Evolutionary conservation across 2,797 vertebrate species (phyloP).

Genomic region (Sebastiscus tertius): DNA sequence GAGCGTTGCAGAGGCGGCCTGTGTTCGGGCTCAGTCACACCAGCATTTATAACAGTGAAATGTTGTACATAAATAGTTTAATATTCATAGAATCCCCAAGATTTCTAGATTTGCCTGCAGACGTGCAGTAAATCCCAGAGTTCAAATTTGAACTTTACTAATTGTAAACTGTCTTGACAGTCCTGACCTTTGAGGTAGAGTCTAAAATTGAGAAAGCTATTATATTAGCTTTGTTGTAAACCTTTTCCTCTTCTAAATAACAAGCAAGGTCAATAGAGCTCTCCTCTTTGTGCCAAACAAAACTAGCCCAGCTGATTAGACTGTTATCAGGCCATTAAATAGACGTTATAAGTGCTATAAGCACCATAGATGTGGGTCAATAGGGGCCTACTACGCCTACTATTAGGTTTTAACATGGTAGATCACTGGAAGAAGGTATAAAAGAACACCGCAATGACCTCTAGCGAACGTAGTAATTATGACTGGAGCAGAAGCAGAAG

Average conservation of each 20-base stretch:
- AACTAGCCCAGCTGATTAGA: too few species aligned
- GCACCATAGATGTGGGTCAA: too few species aligned
- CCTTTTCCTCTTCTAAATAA: too few species aligned
- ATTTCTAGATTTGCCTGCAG: not conserved
- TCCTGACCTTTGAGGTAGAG: not conserved
- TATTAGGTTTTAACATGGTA: too few species aligned
- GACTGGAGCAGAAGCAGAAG: too few species aligned
- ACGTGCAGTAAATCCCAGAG: not conserved
- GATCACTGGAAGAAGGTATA: rapidly evolving
- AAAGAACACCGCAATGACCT: too few species aligned
- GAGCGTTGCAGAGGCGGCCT: not conserved
- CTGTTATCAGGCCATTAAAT: too few species aligned
- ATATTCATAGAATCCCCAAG: not conserved
- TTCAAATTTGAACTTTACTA: not conserved
- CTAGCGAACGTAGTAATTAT: too few species aligned
- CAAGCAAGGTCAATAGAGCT: too few species aligned
- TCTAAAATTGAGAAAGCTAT: not conserved
- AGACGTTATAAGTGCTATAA: too few species aligned
- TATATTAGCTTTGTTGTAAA: not conserved
- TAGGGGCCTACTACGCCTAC: too few species aligned
- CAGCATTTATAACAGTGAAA: not conserved
- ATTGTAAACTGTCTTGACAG: not conserved
- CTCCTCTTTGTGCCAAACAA: rapidly evolving
- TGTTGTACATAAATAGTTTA: not conserved
- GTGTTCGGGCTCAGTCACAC: not conserved